A percentile compares a stretch with the other conserved stretches of the same genome.
phyloP scores from a whole-genome alignment of 2,888 invertebrate genomes.

The Andrena hattorfiana region DNA sequence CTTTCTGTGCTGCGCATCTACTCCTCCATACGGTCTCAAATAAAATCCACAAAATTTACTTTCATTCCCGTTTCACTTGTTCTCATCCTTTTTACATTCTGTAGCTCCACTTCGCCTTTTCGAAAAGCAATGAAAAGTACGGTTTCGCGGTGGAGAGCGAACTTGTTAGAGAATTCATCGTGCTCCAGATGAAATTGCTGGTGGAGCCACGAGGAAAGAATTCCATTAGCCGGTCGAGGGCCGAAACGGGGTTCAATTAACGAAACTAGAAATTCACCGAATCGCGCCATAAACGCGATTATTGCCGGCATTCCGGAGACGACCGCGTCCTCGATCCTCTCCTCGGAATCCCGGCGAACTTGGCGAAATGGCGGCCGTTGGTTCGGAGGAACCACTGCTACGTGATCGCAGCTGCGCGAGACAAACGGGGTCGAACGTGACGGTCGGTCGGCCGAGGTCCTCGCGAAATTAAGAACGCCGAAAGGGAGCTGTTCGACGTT shows the following conservation, averaged over 20 bases:
- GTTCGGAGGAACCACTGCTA: constrained; percentile 20
- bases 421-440: constrained; percentile 67
- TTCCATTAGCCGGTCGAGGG: constrained; percentile 12
- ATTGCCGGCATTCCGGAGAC: constrained; percentile 16
- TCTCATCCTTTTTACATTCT: too few species aligned
- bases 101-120: too few species aligned
- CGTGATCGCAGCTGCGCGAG: constrained; percentile 44
- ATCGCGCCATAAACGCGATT: constrained; percentile 34
- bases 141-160: too few species aligned
- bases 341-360: background rate
- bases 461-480: constrained; percentile 58
- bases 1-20: background rate
- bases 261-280: constrained; percentile 27
- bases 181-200: background rate
- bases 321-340: background rate
- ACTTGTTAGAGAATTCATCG: too few species aligned
- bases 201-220: background rate
- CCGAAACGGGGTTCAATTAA: constrained; percentile 32
- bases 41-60: too few species aligned
- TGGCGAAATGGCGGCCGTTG: constrained; percentile 16
- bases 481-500: constrained; percentile 11
- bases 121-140: too few species aligned
- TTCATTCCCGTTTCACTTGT: too few species aligned
- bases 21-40: too few species aligned
- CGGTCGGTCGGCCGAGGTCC: constrained; percentile 25